Evolutionary conservation across 2,888 invertebrate genomes (phyloP), one percentile per base, ranked within the genome.

Genomic region (Hypomecis atomaria): DNA sequence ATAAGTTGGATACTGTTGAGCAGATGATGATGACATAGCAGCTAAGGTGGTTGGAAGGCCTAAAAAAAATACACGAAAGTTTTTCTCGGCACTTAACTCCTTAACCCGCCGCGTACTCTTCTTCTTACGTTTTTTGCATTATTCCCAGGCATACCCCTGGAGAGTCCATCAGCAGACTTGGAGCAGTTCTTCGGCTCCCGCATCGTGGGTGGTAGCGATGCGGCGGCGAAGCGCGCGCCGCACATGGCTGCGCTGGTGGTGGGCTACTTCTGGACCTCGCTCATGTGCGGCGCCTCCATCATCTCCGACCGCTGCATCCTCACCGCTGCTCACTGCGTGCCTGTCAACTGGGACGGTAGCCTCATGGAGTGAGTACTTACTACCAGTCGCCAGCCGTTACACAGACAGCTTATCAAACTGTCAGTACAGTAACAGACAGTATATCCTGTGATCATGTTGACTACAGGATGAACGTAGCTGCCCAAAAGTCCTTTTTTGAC

Each of bases 251-350:
- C 75, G 1, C 57, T 81, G 11, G 71, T 82, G 6, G 62, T 70
- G 10, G 76, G 82, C 4, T 60, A 42, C n/a, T 0, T 1, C 10
- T 36, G 40, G 7, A 23, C 42, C 9, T 47, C 52, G 10, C 45
- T 78, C n/a, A 43, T 75, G n/a, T 73, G 79, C 65, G 74, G 78
- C 0, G 75, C 71, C 5, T 77, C 81, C 50, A 62, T 76, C 33
- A 70, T 83, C 60, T 62, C 74, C 36, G 5, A 45, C 8, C n/a
- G 45, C 0, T 59, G 69, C 54, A 36, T 82, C 11, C 60, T 83
- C 40, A 77, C 78, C 0, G 81, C 85, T 0, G 79, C 84, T 0
- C 84, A 85, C 59, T 85, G 85, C 56, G 74, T 84, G n/a, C 71
- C 76, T 0, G 64, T 71, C 1, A 13, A 56, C 0, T 66, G 71